These are phyloP conservation scores for Nomada flava DNA, from an alignment of 2,888 invertebrate genomes.

Conservation along the genomic window DNA sequence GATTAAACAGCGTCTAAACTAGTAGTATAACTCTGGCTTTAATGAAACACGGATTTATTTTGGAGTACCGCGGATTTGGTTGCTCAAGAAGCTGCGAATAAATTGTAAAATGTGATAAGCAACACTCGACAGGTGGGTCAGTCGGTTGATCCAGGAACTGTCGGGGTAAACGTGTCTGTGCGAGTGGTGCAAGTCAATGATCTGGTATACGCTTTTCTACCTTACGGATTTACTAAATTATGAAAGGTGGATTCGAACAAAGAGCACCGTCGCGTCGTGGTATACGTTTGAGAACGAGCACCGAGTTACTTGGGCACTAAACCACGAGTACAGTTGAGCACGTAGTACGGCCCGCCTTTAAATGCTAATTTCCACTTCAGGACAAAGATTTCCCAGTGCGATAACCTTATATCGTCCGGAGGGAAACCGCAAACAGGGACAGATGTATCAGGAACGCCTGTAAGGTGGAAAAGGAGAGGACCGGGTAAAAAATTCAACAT, in stretches of 20 bases:
- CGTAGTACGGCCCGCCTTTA: neutral
- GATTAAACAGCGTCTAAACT: neutral
- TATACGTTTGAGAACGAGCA: neutral
- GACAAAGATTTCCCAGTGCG: constrained; percentile 8
- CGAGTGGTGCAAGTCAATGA: constrained; percentile 27
- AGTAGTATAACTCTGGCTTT: neutral
- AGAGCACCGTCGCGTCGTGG: neutral
- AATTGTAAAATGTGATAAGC: neutral
- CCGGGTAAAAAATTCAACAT: constrained; percentile 2
- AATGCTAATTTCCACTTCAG: constrained; percentile 28
- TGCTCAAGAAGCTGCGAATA: neutral
- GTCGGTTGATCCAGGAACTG: neutral
- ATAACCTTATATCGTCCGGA: constrained; percentile 8
- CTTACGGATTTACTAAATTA: neutral
- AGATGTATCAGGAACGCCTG: neutral
- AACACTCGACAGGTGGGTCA: neutral
- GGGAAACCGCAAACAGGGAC: neutral
- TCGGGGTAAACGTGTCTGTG: neutral
- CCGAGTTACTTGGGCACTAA: neutral
- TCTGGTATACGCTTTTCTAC: neutral
- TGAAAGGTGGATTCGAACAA: neutral
- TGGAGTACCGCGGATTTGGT: neutral
- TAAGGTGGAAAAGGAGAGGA: neutral
- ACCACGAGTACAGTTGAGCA: neutral
- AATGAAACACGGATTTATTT: neutral